phyloP scores from a whole-genome alignment of 1,140 invertebrate genomes.

The Cecropterus lyciades region DNA sequence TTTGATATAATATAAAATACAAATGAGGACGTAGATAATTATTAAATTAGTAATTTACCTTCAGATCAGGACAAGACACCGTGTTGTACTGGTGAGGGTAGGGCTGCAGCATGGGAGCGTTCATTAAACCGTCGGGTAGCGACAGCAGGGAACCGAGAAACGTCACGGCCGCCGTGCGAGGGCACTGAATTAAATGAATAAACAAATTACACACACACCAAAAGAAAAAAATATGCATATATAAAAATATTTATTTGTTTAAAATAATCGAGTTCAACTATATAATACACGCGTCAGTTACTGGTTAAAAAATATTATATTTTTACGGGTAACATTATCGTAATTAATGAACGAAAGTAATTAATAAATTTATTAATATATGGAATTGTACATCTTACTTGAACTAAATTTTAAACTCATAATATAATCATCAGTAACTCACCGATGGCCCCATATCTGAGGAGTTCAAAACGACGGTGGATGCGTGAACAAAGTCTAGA shows the following conservation, averaged over 20 bases:
- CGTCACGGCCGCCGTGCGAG: conserved; percentile 95
- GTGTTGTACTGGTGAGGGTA: conserved; percentile 88
- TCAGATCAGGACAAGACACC: conserved; percentile 91
- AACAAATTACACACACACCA: not conserved
- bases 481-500: conserved; percentile 95
- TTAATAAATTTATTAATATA: too few species aligned
- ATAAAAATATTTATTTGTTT: too few species aligned
- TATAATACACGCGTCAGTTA: too few species aligned
- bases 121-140: conserved; percentile 90
- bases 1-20: too few species aligned
- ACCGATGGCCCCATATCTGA: conserved; percentile 90
- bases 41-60: conserved; percentile 86
- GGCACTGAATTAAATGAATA: conserved; percentile 85
- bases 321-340: too few species aligned
- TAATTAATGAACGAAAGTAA: too few species aligned
- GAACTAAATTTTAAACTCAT: too few species aligned
- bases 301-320: too few species aligned
- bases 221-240: too few species aligned
- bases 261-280: too few species aligned
- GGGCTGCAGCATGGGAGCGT: conserved; percentile 93
- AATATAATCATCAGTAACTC: conserved; percentile 43
- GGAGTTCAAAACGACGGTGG: conserved; percentile 93
- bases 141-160: conserved; percentile 94
- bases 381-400: too few species aligned
- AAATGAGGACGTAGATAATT: too few species aligned